Conservation (phyloP, 2,797 vertebrate species). For the Rhinogobio ventralis region DNA sequence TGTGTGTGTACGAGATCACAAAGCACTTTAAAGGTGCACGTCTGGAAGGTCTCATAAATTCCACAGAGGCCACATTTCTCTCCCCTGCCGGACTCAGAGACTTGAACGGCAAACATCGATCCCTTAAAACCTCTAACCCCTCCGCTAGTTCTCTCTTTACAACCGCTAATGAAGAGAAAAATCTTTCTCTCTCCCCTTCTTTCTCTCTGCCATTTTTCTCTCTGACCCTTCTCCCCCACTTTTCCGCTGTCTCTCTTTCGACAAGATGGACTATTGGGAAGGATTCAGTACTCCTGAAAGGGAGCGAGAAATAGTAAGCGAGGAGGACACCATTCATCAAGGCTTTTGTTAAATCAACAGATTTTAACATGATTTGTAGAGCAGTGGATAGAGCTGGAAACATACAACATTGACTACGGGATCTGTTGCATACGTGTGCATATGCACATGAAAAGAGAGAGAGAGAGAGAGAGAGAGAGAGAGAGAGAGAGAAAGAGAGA, state of each 20-base stretch:
- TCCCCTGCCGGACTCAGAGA: constrained; percentile 30
- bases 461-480: background rate
- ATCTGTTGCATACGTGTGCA: background rate
- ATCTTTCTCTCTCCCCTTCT: constrained; percentile 33
- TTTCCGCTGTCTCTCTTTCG: constrained; percentile 37
- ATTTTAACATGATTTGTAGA: constrained; percentile 44
- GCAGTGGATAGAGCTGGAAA: background rate
- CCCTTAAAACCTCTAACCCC: constrained; percentile 54
- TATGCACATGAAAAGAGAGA: background rate
- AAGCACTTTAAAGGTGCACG: constrained; percentile 36
- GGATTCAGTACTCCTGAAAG: constrained; percentile 83
- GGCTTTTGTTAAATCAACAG: constrained; percentile 48
- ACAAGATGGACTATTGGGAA: constrained; percentile 41
- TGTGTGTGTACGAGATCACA: constrained; percentile 36
- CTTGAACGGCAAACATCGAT: constrained; percentile 50
- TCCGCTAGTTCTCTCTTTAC: constrained; percentile 49
- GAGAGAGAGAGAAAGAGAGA: background rate
- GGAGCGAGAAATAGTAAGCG: constrained; percentile 27
- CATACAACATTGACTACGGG: constrained; percentile 15
- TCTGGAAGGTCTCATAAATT: constrained; percentile 52
- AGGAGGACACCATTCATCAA: constrained; percentile 45
- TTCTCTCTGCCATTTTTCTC: constrained; percentile 40
- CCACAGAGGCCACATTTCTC: constrained; percentile 45
- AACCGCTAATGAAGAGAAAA: constrained; percentile 55
- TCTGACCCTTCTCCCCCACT: constrained; percentile 31